A percentile compares a stretch with the other conserved stretches of the same genome.
Evolutionary conservation across 2,888 invertebrate genomes (phyloP).

Genomic region (Stomorhina lunata): DNA sequence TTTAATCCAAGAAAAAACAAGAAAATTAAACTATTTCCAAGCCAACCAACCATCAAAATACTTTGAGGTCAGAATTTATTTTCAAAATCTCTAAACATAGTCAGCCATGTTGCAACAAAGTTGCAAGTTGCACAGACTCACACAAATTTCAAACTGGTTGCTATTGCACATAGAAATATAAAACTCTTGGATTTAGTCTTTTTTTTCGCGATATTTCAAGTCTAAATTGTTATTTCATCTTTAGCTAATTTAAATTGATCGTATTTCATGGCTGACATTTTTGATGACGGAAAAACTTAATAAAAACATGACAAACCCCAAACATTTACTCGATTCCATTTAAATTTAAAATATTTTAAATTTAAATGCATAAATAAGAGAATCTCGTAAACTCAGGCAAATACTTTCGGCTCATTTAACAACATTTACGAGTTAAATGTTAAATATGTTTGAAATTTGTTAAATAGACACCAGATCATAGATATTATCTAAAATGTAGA

Average conservation of each 20-base stretch:
- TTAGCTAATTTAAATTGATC: conserved; percentile 58
- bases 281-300: conserved; percentile 38
- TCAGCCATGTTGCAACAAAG: conserved; percentile 52
- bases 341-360: conserved; percentile 41
- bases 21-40: neutral
- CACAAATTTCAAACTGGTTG: conserved; percentile 25
- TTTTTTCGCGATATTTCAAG: neutral
- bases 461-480: conserved; percentile 43
- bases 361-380: conserved; percentile 18
- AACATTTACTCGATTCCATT: conserved; percentile 8
- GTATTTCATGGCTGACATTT: conserved; percentile 57
- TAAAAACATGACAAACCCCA: conserved; percentile 35
- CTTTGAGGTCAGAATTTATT: conserved; percentile 49
- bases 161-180: neutral
- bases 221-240: conserved; percentile 7
- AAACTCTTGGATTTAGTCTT: conserved; percentile 7
- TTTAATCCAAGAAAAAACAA: conserved; percentile 13
- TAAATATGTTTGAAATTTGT: conserved; percentile 71
- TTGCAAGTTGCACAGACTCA: conserved; percentile 38
- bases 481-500: neutral
- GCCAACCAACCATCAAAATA: conserved; percentile 13
- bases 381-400: conserved; percentile 24
- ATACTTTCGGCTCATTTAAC: conserved; percentile 59
- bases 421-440: conserved; percentile 75
- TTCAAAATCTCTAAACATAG: conserved; percentile 4